Base-by-base conservation (phyloP, 2,888 invertebrate genomes). In the Muschampia plurimacula region DNA sequence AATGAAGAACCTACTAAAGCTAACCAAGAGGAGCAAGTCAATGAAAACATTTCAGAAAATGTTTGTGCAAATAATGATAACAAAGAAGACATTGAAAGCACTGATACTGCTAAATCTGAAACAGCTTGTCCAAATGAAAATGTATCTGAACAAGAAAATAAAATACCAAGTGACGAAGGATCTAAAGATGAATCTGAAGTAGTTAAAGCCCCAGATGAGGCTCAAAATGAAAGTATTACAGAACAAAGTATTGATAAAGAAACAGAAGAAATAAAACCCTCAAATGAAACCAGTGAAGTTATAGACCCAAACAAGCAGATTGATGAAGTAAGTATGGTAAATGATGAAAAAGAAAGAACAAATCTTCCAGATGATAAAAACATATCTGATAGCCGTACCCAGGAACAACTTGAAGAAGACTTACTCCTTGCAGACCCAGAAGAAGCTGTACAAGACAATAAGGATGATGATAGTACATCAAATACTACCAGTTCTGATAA, bases 321-420 rank as follows among this genome's bases (percentile, higher is more conserved):
- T 57, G 55, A 15, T 10, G 41, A 41, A 41, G 15, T n/a, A 9
- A 10, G 15, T 22, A 15, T 9, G 8, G 60, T 28, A 1, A 28
- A 28, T 57, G 57, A 57, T 28, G 28, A 46, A 46, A 46, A 60
- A 59, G 59, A 32, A 59, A 13, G 12, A 59, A 32, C 59, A 59
- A 69, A 60, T 57, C 10, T 44, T 41, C 28, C 22, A 49, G 67
- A 73, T 66, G 60, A 22, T 9, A 36, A 8, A n/a, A 22, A 55
- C 57, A 67, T 41, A 67, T 36, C 60, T 68, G 74, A 74, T 15
- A 60, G 36, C 28, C 64, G 66, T n/a, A 71, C 13, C n/a, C 59
- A 68, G 44, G 67, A 74, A 60, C 57, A 72, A 69, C 52, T 60
- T 44, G 67, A 70, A 46, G 72, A 57, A 60, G 72, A 72, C 13